Evolutionary conservation across 2,113 vertebrate genomes (phyloP), one percentile per base, ranked within the genome.

Genomic region (Pteruthius melanotis): DNA sequence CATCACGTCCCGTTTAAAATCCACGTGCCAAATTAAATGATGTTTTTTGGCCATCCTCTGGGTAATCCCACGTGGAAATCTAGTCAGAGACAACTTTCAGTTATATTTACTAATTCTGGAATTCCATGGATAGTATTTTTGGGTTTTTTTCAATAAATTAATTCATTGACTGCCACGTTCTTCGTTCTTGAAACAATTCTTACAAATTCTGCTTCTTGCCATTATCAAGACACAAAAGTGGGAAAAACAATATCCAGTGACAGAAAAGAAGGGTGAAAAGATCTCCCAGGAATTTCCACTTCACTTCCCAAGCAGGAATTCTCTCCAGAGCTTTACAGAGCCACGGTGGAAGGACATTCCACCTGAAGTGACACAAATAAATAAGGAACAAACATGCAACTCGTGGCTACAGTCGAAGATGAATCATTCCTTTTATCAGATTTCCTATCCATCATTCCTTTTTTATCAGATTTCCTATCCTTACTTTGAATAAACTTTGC

Each of bases 161-260:
- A 50, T 79, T 47, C 20, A 18, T n/a, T 37, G 52, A 6, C 12
- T 53, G 15, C 19, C 18, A 15, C 0, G 0, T 59, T 65, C 15
- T 69, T 33, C 0, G 0, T 35, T 44, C 31, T 39, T 3, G 13
- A 68, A 83, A n/a, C 7, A 31, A 40, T 23, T 57, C 12, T 23
- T 28, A 19, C 15, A 33, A 87, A 61, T 49, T 45, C 50, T 28
- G 4, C 9, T 31, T 85, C 57, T 14, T 83, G 66, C 21, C 68
- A 17, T 65, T 40, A 21, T 7, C 13, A 21, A 66, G 45, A 35
- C 0, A 61, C 4, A 49, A 60, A 47, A 31, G 5, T 0, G 8
- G 13, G 49, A 7, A 11, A 26, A 40, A 44, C 28, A 18, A 40
- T 1, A 5, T 2, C 27, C 23, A 42, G 9, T 1, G 15, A 47